These are phyloP conservation scores for Calypte anna DNA, from an alignment of 2,113 vertebrate genomes.

Conservation along the genomic window DNA sequence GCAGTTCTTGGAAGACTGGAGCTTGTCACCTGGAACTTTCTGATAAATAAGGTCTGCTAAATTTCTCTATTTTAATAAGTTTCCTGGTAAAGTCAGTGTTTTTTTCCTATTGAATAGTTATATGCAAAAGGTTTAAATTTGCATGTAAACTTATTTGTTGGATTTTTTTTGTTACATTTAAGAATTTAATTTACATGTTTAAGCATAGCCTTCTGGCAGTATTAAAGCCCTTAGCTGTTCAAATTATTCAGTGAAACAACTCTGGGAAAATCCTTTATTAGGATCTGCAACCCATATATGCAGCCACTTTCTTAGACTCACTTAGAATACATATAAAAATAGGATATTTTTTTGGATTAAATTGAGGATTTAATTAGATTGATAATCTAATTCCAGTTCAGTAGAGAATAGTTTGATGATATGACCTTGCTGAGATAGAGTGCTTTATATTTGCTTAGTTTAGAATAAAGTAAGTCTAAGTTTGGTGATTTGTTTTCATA, in stretches of 20 bases:
- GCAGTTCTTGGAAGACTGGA: not conserved
- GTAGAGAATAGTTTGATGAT: not conserved
- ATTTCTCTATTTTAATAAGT: not conserved
- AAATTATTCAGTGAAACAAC: not conserved
- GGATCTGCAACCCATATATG: not conserved
- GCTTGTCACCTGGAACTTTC: not conserved
- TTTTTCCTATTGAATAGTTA: not conserved
- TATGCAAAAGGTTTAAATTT: not conserved
- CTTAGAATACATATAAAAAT: not conserved
- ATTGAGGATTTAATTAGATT: not conserved
- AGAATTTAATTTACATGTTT: not conserved
- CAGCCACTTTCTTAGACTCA: not conserved
- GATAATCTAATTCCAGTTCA: constrained; percentile 12
- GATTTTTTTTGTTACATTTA: not conserved
- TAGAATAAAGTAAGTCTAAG: not conserved
- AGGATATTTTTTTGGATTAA: not conserved
- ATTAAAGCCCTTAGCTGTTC: not conserved
- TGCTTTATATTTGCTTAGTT: not conserved
- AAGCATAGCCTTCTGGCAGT: not conserved
- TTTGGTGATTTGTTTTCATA: not conserved
- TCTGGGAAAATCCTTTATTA: not conserved
- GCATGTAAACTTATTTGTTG: not conserved
- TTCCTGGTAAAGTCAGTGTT: not conserved
- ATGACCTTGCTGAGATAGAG: not conserved
- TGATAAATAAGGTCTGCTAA: not conserved